Base-by-base conservation (phyloP, 2,113 vertebrate species). In the Plectropomus leopardus region DNA sequence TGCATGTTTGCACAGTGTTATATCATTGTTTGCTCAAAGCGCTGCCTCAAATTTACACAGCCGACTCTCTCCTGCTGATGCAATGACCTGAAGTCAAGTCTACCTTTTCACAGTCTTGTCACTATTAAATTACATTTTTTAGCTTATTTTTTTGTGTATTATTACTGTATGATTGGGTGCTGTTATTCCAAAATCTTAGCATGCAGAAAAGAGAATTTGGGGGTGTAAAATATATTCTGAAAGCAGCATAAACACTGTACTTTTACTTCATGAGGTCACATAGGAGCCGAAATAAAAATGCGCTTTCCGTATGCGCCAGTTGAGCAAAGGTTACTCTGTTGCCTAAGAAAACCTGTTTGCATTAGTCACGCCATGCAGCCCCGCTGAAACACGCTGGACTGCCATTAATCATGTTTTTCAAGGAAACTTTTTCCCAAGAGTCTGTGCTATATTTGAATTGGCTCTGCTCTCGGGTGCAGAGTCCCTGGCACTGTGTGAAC, bases 361-460 rank as follows among this genome's bases (percentile, higher is more conserved):
- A 84, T 89, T 89, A 86, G 87, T 87, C 86, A 90, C 51, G 44
- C 83, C 87, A 88, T 73, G 80, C 51, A 23, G 75, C 77, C 72
- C 57, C 45, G 61, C 75, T 84, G 80, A 86, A 91, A 86, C 84
- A 74, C 34, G 78, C 80, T 30, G 80, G 81, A 63, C 75, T 21
- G 83, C 80, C 86, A 89, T 89, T 87, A 90, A 93, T 92, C 90
- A 89, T 78, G 84, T 78, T 88, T 91, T 88, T 90, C 88, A 82
- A 85, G 84, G 87, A 92, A 91, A 87, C 77, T 75, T 91, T 83
- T 81, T 82, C 90, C 90, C 87, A 67, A 64, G 85, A 92, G 86
- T 74, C 83, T 67, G 89, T 85, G 93, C 89, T 91, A 93, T 94
- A 91, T 93, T 94, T 93, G 85, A 88, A 86, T 90, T 93, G 91